Percentiles rank a stretch among this genome's conserved stretches.
Conservation (phyloP, 2,888 invertebrate genomes). For the Clostera curtula region DNA sequence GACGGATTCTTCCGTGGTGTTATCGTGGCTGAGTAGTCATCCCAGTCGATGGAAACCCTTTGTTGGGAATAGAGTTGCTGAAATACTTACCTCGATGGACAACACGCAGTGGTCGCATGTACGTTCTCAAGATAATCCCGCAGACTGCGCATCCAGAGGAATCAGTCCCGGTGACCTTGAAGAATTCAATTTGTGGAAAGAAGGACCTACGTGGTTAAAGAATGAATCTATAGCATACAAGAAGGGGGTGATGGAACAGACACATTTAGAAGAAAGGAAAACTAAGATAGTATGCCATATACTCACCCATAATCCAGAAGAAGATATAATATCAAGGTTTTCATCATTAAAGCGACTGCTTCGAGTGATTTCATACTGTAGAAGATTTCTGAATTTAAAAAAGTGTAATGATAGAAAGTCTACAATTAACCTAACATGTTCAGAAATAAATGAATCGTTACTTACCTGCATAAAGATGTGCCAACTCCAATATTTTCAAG, state of each 20-base stretch:
- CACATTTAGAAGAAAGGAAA: neutral
- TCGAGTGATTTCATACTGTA: slow-evolving; percentile 3
- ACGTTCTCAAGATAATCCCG: slow-evolving; percentile 11
- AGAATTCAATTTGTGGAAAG: slow-evolving; percentile 1
- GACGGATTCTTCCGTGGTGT: slow-evolving; percentile 11
- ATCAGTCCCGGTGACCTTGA: slow-evolving; percentile 2
- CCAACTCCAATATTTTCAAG: neutral
- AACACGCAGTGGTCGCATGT: slow-evolving; percentile 8
- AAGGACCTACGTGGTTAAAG: slow-evolving; percentile 2
- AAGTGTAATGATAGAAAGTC: neutral
- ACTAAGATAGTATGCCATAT: neutral
- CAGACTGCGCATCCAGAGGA: slow-evolving; percentile 15
- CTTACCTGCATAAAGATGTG: neutral
- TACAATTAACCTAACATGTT: neutral
- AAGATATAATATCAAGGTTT: neutral
- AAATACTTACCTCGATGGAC: slow-evolving; percentile 8
- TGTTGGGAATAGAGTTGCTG: slow-evolving; percentile 10
- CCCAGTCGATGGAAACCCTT: slow-evolving; percentile 11
- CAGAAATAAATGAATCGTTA: slow-evolving; percentile 1
- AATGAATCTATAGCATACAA: neutral
- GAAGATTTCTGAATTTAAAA: slow-evolving; percentile 2
- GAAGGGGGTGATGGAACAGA: neutral
- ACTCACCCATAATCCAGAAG: neutral
- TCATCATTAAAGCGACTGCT: slow-evolving; percentile 1
- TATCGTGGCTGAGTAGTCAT: slow-evolving; percentile 12